Percentiles rank a stretch among this genome's conserved stretches.
phyloP scores from a whole-genome alignment of 2,888 invertebrate species.

The Pediacus dermestoides region DNA sequence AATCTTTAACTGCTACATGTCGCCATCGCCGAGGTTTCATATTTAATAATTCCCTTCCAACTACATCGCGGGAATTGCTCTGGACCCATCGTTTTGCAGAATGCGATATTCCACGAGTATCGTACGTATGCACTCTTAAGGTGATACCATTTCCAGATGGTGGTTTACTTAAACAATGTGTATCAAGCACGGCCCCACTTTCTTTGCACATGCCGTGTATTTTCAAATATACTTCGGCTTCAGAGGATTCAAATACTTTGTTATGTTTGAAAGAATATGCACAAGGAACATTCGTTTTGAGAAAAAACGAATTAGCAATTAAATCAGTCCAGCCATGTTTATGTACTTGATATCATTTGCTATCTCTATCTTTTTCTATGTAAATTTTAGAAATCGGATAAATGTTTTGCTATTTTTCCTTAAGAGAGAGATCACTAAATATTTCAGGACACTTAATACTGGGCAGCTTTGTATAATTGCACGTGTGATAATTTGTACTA shows the following conservation, averaged over 20 bases:
- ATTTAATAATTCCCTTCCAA: neutral
- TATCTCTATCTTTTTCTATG: neutral
- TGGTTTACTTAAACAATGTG: conserved; percentile 1
- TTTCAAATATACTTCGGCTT: neutral
- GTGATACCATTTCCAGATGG: neutral
- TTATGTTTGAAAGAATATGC: conserved; percentile 1
- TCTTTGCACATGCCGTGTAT: conserved; percentile 1
- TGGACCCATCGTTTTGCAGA: neutral
- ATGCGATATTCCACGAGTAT: neutral
- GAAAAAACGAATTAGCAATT: neutral
- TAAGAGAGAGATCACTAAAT: too few relatives aligned
- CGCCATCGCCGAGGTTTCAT: neutral
- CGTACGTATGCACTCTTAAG: neutral
- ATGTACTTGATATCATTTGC: neutral
- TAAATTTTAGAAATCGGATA: neutral
- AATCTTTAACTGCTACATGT: neutral
- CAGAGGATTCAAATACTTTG: conserved; percentile 1
- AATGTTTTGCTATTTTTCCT: neutral
- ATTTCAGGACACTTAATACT: too few relatives aligned
- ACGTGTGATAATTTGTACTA: too few relatives aligned
- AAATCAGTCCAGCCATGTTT: conserved; percentile 2
- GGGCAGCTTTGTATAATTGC: too few relatives aligned
- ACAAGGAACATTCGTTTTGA: neutral
- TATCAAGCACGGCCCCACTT: conserved; percentile 1
- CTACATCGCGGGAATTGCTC: neutral